Conservation (phyloP, 2,888 invertebrate genomes). For the Scaptomyza caliginosa region DNA sequence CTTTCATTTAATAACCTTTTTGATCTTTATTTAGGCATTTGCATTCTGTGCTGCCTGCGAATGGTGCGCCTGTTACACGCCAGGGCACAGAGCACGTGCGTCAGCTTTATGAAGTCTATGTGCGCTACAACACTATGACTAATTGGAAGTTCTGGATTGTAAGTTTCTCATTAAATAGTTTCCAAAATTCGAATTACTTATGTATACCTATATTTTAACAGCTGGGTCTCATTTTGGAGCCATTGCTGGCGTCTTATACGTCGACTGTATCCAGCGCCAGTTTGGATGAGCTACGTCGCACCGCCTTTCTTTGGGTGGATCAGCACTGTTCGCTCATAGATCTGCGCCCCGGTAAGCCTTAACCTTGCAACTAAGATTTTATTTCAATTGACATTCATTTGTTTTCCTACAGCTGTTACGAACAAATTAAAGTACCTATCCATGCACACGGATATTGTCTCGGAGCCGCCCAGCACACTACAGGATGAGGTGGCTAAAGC, state of each 20-base stretch:
- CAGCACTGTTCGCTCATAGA: conserved; percentile 97
- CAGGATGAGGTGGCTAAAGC: conserved; percentile 95
- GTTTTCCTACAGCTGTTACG: conserved; percentile 91
- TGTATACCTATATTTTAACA: conserved; percentile 82
- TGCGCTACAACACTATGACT: conserved; percentile 92
- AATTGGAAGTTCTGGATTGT: conserved; percentile 99
- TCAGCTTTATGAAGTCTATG: conserved; percentile 97
- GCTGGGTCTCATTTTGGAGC: conserved; percentile 96
- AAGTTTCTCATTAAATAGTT: conserved; percentile 80
- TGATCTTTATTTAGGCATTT: conserved; percentile 90
- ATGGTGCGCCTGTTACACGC: conserved; percentile 96
- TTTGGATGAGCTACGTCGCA: conserved; percentile 95
- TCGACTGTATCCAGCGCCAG: conserved; percentile 95
- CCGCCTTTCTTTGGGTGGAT: conserved; percentile 97
- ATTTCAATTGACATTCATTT: no score
- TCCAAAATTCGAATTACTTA: not conserved
- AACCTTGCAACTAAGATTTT: no score
- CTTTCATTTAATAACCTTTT: not conserved
- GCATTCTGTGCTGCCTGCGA: conserved; percentile 97
- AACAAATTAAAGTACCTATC: conserved; percentile 95
- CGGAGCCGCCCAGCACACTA: conserved; percentile 92
- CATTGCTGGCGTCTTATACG: conserved; percentile 95
- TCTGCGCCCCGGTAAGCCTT: conserved; percentile 92
- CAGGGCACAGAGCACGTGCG: conserved; percentile 95
- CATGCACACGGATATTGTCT: conserved; percentile 96